phyloP scores from a whole-genome alignment of 2,113 vertebrate species.

The Corythornis madagascariensis region DNA sequence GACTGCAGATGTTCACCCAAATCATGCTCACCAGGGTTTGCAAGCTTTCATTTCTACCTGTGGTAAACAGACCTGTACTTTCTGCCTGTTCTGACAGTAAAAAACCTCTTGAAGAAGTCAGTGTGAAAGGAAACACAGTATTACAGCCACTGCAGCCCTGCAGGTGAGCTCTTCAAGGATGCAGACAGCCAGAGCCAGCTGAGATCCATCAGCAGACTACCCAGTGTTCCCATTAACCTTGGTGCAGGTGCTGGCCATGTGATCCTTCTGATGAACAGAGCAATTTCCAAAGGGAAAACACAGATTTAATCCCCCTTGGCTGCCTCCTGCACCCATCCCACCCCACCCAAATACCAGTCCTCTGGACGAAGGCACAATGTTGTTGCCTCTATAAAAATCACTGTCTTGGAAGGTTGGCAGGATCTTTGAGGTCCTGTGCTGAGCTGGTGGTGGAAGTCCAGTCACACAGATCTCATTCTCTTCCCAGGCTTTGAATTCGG shows the following conservation, averaged over 20 bases:
- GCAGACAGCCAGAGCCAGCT: background rate
- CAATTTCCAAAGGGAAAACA: background rate
- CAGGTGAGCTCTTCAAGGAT: rapidly evolving
- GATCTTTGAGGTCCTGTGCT: background rate
- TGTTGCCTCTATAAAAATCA: background rate
- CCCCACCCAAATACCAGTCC: background rate
- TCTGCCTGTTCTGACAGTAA: background rate
- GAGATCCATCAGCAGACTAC: background rate
- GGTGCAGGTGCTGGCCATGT: background rate
- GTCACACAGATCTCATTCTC: background rate
- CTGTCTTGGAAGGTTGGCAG: background rate
- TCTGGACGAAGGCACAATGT: background rate
- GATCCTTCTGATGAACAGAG: background rate
- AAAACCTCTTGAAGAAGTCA: background rate
- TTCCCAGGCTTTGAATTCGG: background rate
- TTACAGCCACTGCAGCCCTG: background rate
- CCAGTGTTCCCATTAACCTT: background rate
- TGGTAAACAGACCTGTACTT: background rate
- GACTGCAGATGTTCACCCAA: background rate
- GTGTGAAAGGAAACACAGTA: background rate
- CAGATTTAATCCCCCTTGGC: background rate
- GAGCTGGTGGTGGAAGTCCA: background rate
- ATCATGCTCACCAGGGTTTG: background rate
- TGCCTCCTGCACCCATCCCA: background rate
- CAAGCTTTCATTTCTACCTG: background rate